Conservation (phyloP, 2,797 vertebrate genomes). For the Hephaestus fuliginosus region DNA sequence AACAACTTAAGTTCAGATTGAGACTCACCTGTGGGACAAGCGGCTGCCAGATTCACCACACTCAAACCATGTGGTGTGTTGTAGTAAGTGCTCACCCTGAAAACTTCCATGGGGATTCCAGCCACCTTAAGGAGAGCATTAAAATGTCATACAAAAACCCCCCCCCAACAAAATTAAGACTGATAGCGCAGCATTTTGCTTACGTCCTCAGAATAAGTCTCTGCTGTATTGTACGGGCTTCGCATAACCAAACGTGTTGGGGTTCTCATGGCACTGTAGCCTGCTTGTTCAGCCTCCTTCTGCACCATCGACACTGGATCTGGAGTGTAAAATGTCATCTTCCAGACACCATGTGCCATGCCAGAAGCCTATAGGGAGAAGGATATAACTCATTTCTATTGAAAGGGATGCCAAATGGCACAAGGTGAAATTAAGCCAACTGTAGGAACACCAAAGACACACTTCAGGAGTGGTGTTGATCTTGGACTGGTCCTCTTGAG, state of each 20-base stretch:
- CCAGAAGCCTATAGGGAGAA: constrained; percentile 51
- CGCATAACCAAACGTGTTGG: constrained; percentile 84
- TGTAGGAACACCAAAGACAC: not conserved
- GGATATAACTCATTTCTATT: fast-evolving
- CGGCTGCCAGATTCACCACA: constrained; percentile 83
- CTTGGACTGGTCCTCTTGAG: not conserved
- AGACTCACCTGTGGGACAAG: constrained; percentile 85
- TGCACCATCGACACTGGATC: constrained; percentile 80
- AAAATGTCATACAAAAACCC: not conserved
- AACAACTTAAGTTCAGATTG: fast-evolving
- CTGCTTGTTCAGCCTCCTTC: constrained; percentile 81
- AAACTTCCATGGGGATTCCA: constrained; percentile 85
- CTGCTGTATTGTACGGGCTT: constrained; percentile 81
- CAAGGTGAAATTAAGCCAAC: not conserved
- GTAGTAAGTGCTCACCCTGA: constrained; percentile 86
- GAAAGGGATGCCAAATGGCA: not conserved
- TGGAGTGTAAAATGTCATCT: constrained; percentile 87
- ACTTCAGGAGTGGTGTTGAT: constrained; percentile 50
- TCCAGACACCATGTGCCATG: constrained; percentile 78
- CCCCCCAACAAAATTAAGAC: too few species aligned
- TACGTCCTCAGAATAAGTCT: constrained; percentile 81
- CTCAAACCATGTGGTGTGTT: constrained; percentile 76
- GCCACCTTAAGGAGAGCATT: constrained; percentile 74
- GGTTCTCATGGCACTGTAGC: constrained; percentile 84
- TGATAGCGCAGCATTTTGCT: constrained; percentile 6